These are phyloP conservation scores for Eueremaeus valkanovi DNA, from an alignment of 2,888 invertebrate species.

Conservation along the genomic window DNA sequence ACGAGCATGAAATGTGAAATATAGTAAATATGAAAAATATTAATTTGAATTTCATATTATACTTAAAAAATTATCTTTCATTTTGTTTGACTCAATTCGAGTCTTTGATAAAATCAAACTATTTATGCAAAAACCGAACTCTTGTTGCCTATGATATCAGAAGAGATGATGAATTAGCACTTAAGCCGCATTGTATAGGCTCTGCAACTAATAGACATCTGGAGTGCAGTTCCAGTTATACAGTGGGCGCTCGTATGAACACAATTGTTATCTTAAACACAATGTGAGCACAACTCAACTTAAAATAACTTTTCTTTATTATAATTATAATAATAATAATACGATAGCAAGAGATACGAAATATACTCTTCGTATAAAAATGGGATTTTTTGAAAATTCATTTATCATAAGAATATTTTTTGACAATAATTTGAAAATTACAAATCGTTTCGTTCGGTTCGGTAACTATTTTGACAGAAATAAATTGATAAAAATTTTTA, in stretches of 20 bases:
- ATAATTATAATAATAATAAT: not conserved
- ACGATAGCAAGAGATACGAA: not conserved
- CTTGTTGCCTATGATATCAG: not conserved
- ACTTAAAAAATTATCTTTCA: too few species aligned
- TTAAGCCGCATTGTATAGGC: not conserved
- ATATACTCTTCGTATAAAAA: not conserved
- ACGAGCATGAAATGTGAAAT: too few species aligned
- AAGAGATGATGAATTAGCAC: not conserved
- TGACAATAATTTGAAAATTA: not conserved
- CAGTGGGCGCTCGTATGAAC: not conserved
- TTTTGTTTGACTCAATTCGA: too few species aligned
- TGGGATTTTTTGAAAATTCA: not conserved
- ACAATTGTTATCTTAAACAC: constrained; percentile 6
- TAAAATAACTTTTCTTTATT: not conserved
- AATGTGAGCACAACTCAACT: not conserved
- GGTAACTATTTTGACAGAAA: not conserved
- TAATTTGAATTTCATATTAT: too few species aligned
- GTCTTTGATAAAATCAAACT: not conserved
- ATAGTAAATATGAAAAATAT: too few species aligned
- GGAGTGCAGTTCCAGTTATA: not conserved
- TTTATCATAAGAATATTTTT: not conserved
- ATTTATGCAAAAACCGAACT: not conserved
- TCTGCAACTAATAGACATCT: not conserved
- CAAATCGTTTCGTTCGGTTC: not conserved
- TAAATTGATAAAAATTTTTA: not conserved